Percentiles rank a stretch among this genome's conserved stretches.
These are phyloP conservation scores for Latrodectus elegans DNA, from an alignment of 2,888 invertebrate genomes.

Conservation along the genomic window DNA sequence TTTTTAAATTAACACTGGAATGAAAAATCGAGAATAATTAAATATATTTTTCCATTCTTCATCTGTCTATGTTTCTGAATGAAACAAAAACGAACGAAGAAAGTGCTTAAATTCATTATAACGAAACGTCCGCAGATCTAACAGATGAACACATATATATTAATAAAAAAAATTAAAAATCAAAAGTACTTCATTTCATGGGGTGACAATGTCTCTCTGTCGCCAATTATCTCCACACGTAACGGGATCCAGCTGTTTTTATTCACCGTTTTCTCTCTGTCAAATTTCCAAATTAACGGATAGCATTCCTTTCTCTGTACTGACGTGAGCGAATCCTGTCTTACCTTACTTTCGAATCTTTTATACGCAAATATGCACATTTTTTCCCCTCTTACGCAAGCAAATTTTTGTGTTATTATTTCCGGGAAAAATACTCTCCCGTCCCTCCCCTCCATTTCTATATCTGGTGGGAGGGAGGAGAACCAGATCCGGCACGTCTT, in stretches of 20 bases:
- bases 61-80: no score
- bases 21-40: no score
- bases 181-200: neutral
- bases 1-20: no score
- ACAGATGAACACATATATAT: no score
- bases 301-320: slow-evolving; percentile 42
- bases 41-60: no score
- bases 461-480: slow-evolving; percentile 11
- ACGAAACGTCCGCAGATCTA: no score
- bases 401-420: slow-evolving; percentile 45
- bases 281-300: slow-evolving; percentile 64
- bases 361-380: slow-evolving; percentile 2
- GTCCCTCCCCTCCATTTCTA: slow-evolving; percentile 11
- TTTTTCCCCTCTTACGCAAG: slow-evolving; percentile 7
- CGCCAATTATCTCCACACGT: slow-evolving; percentile 57
- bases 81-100: no score
- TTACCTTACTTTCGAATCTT: slow-evolving; percentile 9
- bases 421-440: slow-evolving; percentile 11
- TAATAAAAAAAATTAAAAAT: no score
- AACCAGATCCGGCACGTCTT: slow-evolving; percentile 29
- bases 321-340: slow-evolving; percentile 19
- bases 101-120: no score
- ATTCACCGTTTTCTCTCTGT: slow-evolving; percentile 42
- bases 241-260: slow-evolving; percentile 14
- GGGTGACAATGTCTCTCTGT: slow-evolving; percentile 47